Base-by-base conservation (phyloP, 2,888 invertebrate species). In the Chalcosyrphus nemorum region DNA sequence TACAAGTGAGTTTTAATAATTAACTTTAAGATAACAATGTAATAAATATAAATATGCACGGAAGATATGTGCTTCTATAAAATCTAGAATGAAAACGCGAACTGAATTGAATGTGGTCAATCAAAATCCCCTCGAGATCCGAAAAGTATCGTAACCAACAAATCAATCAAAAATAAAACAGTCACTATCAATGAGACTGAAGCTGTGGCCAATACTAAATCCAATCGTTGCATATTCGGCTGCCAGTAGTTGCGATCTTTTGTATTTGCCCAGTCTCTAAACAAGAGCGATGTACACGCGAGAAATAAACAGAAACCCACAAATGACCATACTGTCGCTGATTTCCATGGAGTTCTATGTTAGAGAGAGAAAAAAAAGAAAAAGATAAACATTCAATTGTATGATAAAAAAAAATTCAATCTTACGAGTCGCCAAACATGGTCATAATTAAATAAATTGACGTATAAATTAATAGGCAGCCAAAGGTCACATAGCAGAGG, bases 161-260 rank as follows among this genome's bases (percentile, higher is more conserved):
- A 87, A 84, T 92, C 92, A 45, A 90, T 78, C 56, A 92, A 81
- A 72, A 88, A 92, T 41, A 91, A 68, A 59, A 91, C 70, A 4
- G 89, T 87, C 9, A 88, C 88, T 3, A 91, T 88, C 68, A 91
- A 63, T 0, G 91, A 88, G 9, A 91, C 88, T 2, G 90, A 89
- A 2, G 91, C 92, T 2, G 91, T 82, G 2, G 88, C 90, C 87
- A 91, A 88, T 2, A 91, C 88, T 50, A 92, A 86, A 77, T 92
- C 92, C 87, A 92, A 87, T 45, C 91, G 90, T 76, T 90, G 90
- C 88, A 90, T 91, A 86, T 92, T 91, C 65, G 92, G 92, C 86
- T 91, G 91, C 92, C 92, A 92, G 65, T 90, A 90, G 71, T 90
- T 91, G 35, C 90, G 88, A 72, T 91, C 90, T 86, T 92, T 92